These are phyloP conservation scores for Drosophila bocqueti DNA, from an alignment of 1,140 invertebrate genomes.

Conservation along the genomic window DNA sequence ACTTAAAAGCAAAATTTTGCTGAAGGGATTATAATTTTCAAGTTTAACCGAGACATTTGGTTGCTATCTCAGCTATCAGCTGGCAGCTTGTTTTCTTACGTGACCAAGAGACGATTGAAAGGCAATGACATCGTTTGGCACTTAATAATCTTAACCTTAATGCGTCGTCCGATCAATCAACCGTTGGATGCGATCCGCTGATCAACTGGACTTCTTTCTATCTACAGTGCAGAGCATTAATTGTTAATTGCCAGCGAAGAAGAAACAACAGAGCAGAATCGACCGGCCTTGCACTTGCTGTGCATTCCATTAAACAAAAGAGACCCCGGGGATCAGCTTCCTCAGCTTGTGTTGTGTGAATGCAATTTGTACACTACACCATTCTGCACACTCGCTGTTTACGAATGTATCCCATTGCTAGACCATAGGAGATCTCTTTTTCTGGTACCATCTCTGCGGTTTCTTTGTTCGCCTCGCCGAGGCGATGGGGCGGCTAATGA, in stretches of 20 bases:
- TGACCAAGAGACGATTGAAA: slow-evolving; percentile 30
- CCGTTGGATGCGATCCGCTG: slow-evolving; percentile 26
- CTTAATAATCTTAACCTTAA: slow-evolving; percentile 76
- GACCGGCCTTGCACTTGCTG: slow-evolving; percentile 46
- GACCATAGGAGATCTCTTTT: slow-evolving; percentile 2
- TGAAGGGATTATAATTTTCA: background rate
- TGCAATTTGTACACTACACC: slow-evolving; percentile 3
- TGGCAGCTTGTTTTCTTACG: slow-evolving; percentile 13
- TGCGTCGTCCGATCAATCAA: slow-evolving; percentile 67
- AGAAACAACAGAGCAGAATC: slow-evolving; percentile 6
- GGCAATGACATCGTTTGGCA: slow-evolving; percentile 77
- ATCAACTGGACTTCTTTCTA: slow-evolving; percentile 41
- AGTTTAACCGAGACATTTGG: slow-evolving; percentile 3
- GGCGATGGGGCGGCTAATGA: slow-evolving; percentile 27
- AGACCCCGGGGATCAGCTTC: slow-evolving; percentile 28
- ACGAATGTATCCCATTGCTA: slow-evolving; percentile 13
- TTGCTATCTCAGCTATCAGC: slow-evolving; percentile 11
- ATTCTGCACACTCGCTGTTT: slow-evolving; percentile 8
- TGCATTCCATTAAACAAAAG: slow-evolving; percentile 49
- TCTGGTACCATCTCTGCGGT: slow-evolving; percentile 13
- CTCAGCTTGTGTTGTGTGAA: background rate
- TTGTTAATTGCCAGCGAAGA: slow-evolving; percentile 49
- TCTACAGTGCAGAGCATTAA: slow-evolving; percentile 37
- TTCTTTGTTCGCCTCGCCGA: slow-evolving; percentile 24
- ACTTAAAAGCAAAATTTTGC: background rate